These are phyloP conservation scores for Folsomia candida DNA, from an alignment of 2,888 invertebrate genomes.

Conservation along the genomic window DNA sequence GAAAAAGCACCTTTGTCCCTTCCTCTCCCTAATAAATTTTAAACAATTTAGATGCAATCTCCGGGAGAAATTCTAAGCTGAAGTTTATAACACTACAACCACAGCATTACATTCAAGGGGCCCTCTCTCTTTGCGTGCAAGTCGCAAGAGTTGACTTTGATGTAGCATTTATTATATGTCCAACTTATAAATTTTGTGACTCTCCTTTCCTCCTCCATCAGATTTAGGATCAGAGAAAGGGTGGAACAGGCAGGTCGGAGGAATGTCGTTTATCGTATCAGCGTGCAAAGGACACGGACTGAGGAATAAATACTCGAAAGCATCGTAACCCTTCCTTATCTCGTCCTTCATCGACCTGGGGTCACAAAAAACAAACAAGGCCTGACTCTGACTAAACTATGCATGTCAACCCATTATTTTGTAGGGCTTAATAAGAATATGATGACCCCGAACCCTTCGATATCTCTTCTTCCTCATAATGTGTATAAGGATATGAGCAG, in stretches of 20 bases:
- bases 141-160: conserved; percentile 1
- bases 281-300: conserved; percentile 6
- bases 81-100: background rate
- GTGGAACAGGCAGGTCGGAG: background rate
- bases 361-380: background rate
- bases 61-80: background rate
- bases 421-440: background rate
- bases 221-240: background rate
- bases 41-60: background rate
- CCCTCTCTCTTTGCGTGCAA: background rate
- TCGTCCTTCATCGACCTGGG: conserved; percentile 2
- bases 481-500: no score
- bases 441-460: background rate
- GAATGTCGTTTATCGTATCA: conserved; percentile 22
- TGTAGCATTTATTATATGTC: conserved; percentile 11
- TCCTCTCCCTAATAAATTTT: background rate
- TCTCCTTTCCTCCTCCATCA: background rate
- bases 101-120: no score
- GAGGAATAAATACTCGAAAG: background rate
- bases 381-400: background rate
- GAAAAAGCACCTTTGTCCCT: background rate
- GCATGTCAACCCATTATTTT: background rate
- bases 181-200: conserved; percentile 11
- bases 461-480: no score
- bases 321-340: conserved; percentile 4